phyloP scores from a whole-genome alignment of 2,888 invertebrate species.

The Tetheella fluctuosa region DNA sequence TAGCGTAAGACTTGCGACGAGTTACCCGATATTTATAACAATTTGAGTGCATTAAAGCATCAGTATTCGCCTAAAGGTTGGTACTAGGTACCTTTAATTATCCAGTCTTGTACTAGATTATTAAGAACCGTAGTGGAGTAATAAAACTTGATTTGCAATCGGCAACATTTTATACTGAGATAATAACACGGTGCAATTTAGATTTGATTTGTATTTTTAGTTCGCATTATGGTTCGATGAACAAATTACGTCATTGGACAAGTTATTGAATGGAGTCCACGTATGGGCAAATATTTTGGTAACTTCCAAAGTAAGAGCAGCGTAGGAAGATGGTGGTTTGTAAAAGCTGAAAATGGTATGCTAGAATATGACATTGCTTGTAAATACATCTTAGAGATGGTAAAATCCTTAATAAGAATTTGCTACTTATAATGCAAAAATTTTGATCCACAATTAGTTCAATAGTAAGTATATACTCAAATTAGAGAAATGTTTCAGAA shows the following conservation, averaged over 20 bases:
- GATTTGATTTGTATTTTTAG: constrained; percentile 4
- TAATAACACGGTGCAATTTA: background rate
- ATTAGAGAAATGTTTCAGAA: background rate
- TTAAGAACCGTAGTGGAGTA: constrained; percentile 33
- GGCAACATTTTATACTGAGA: constrained; percentile 6
- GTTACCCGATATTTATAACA: constrained; percentile 52
- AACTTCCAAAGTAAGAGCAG: background rate
- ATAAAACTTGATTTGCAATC: constrained; percentile 22
- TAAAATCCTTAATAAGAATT: too few species aligned
- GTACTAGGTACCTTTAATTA: constrained; percentile 37
- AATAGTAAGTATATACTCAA: too few species aligned
- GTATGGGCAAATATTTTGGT: background rate
- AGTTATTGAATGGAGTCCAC: background rate
- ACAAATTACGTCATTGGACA: background rate
- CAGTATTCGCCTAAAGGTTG: constrained; percentile 23
- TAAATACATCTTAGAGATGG: too few species aligned
- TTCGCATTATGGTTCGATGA: background rate
- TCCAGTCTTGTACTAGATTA: constrained; percentile 41
- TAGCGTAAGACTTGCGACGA: constrained; percentile 35
- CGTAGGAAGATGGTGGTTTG: background rate
- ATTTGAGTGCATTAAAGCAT: constrained; percentile 42
- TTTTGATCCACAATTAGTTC: too few species aligned
- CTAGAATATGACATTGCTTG: too few species aligned
- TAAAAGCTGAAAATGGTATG: background rate
- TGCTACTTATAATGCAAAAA: too few species aligned